Conservation (phyloP, 1,140 invertebrate species). For the Drosophila orena region DNA sequence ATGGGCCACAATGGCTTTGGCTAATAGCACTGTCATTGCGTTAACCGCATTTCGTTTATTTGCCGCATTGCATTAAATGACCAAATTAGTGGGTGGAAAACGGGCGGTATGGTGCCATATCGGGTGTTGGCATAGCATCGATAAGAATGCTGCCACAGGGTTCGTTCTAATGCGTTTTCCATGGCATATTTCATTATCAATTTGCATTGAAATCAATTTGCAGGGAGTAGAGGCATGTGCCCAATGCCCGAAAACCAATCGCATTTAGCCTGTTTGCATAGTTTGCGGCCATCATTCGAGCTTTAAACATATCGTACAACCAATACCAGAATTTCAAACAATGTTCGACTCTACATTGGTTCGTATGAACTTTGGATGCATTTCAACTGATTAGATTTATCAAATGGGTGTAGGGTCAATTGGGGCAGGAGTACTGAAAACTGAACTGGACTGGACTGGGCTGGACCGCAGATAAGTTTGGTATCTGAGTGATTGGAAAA, state of each 20-base stretch:
- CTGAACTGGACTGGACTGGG: neutral
- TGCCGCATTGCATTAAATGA: constrained; percentile 46
- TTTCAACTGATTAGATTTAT: constrained; percentile 46
- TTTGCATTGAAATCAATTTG: constrained; percentile 42
- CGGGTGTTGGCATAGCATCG: constrained; percentile 18
- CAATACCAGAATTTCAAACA: constrained; percentile 4
- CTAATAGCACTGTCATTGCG: constrained; percentile 49
- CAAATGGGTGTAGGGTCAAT: constrained; percentile 9
- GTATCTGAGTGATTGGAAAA: constrained; percentile 4
- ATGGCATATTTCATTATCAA: constrained; percentile 48
- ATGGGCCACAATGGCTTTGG: constrained; percentile 28
- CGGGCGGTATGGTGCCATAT: too few species aligned
- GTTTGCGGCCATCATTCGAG: constrained; percentile 41
- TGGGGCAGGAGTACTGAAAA: neutral
- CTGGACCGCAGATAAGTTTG: constrained; percentile 2
- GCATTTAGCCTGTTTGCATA: constrained; percentile 33
- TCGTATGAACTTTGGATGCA: constrained; percentile 12
- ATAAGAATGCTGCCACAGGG: constrained; percentile 20
- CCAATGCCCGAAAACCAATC: constrained; percentile 34
- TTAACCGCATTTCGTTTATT: constrained; percentile 50
- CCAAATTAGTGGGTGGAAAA: constrained; percentile 12
- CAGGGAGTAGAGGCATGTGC: constrained; percentile 12
- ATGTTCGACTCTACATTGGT: constrained; percentile 13
- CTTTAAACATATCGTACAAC: constrained; percentile 24
- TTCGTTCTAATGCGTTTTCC: constrained; percentile 30